A percentile compares a stretch with the other conserved stretches of the same genome.
phyloP scores from a whole-genome alignment of 53 echinoderm and acorn worm genomes.

The Temnopleurus reevesii region DNA sequence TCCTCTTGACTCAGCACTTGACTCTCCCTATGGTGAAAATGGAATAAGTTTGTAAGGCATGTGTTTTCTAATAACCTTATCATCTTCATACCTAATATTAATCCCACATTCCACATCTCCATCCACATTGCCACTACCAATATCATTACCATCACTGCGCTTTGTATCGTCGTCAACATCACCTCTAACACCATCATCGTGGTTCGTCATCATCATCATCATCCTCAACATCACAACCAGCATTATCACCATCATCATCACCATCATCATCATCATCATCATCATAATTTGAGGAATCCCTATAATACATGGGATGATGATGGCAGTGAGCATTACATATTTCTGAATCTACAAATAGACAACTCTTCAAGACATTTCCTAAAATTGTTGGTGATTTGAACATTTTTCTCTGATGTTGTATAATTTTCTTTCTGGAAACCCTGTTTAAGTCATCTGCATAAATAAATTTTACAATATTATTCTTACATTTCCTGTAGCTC shows the following conservation, averaged over 20 bases:
- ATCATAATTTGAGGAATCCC: too few relatives aligned
- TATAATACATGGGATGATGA: too few relatives aligned
- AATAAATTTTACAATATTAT: too few relatives aligned
- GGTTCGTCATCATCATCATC: slow-evolving; percentile 19
- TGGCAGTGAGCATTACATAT: too few relatives aligned
- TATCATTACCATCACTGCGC: not conserved
- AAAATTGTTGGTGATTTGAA: too few relatives aligned
- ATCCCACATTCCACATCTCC: not conserved
- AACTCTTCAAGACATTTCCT: too few relatives aligned
- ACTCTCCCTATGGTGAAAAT: slow-evolving; percentile 33
- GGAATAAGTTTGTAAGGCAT: not conserved
- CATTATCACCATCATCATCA: not conserved
- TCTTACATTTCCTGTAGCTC: slow-evolving; percentile 73
- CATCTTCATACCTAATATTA: too few relatives aligned
- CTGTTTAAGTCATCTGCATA: too few relatives aligned
- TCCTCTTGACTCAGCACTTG: slow-evolving; percentile 25
- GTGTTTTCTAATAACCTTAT: not conserved
- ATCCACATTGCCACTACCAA: not conserved
- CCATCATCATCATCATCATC: not conserved
- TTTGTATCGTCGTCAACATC: slow-evolving; percentile 26
- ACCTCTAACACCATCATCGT: not conserved
- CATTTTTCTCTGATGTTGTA: too few relatives aligned
- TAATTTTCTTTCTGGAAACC: too few relatives aligned
- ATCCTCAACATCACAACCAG: not conserved
- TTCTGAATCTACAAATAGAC: too few relatives aligned